Conservation (phyloP, 1,140 invertebrate species). For the Drosophila lacteicornis region DNA sequence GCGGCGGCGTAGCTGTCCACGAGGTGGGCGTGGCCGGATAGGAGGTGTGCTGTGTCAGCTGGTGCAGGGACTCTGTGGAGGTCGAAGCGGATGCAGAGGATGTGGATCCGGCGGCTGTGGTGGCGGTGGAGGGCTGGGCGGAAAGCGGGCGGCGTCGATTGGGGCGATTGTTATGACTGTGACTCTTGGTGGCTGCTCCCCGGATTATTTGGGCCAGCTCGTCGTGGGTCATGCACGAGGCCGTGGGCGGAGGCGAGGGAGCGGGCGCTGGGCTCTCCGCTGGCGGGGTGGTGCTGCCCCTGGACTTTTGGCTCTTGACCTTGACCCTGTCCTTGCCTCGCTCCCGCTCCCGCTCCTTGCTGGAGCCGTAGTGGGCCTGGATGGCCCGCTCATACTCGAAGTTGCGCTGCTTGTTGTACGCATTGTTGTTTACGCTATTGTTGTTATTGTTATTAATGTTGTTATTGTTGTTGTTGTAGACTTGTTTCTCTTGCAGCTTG, state of each 20-base stretch:
- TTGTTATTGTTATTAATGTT: slow-evolving; percentile 31
- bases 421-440: slow-evolving; percentile 53
- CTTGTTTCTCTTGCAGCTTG: slow-evolving; percentile 68
- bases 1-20: slow-evolving; percentile 65
- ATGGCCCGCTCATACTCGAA: slow-evolving; percentile 70
- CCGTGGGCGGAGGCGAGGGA: neutral
- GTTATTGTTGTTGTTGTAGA: slow-evolving; percentile 63
- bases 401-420: slow-evolving; percentile 63
- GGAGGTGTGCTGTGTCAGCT: slow-evolving; percentile 33
- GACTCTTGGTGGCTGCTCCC: slow-evolving; percentile 44
- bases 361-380: slow-evolving; percentile 63
- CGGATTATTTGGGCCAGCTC: slow-evolving; percentile 74
- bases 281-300: slow-evolving; percentile 11
- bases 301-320: slow-evolving; percentile 51
- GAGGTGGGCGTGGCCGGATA: slow-evolving; percentile 72
- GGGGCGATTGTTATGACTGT: slow-evolving; percentile 10
- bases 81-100: slow-evolving; percentile 38
- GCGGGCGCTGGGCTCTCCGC: neutral
- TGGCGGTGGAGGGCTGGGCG: slow-evolving; percentile 34
- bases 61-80: slow-evolving; percentile 69
- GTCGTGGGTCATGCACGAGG: slow-evolving; percentile 66
- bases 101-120: neutral
- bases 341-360: slow-evolving; percentile 10
- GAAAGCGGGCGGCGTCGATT: slow-evolving; percentile 28
- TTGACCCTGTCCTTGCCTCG: slow-evolving; percentile 34